Evolutionary conservation across 2,113 vertebrate genomes (phyloP).

Genomic region (Sceloporus tristichus): DNA sequence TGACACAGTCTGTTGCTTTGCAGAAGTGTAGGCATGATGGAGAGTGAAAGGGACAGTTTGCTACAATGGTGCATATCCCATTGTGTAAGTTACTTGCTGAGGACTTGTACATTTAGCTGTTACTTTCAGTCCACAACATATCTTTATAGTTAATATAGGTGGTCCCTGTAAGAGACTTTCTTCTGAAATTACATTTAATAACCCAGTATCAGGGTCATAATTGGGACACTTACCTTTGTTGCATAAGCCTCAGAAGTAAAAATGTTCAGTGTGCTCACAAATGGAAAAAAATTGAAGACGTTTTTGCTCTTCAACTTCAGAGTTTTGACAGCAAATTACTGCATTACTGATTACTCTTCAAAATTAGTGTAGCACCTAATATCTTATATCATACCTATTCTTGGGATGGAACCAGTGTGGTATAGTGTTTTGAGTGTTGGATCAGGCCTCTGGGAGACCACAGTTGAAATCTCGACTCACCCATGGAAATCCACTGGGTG

Average conservation of each 20-base stretch:
- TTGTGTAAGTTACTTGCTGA: neutral
- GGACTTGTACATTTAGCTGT: neutral
- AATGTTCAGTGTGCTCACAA: neutral
- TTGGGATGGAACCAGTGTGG: no score
- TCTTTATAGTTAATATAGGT: neutral
- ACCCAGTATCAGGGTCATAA: neutral
- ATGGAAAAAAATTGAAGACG: neutral
- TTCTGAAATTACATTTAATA: neutral
- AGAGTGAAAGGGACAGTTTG: neutral
- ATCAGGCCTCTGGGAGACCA: no score
- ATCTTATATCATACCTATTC: no score
- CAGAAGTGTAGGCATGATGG: neutral
- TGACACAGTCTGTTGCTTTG: conserved; percentile 7
- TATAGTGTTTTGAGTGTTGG: no score
- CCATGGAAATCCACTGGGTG: no score
- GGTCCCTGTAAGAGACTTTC: neutral
- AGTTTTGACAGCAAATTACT: neutral
- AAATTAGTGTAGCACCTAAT: neutral
- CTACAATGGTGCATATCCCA: neutral
- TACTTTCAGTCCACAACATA: neutral
- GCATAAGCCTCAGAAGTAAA: neutral
- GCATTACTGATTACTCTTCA: no score
- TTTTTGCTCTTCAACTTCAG: neutral
- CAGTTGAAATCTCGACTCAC: no score
- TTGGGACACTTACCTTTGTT: neutral